Evolutionary conservation across 1,140 invertebrate genomes (phyloP), one percentile per base, ranked within the genome.

Genomic region (Macrobrachium rosenbergii): DNA sequence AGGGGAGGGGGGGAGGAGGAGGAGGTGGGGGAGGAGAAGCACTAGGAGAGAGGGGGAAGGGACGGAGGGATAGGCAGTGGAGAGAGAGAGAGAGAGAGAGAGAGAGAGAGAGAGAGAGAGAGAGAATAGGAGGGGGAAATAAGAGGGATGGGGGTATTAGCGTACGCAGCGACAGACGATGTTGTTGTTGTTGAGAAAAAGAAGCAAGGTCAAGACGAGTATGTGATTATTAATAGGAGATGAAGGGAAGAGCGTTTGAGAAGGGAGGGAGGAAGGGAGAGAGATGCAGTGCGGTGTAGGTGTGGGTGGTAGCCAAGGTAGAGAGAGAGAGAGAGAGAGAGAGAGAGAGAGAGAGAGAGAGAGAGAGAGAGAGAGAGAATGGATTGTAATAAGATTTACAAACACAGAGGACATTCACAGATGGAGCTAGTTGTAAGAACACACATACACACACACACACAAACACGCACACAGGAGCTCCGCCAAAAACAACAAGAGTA

Each of bases 371-470:
- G 60, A 19, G 60, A 64, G n/a, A n/a, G n/a, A n/a, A n/a, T n/a
- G n/a, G n/a, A n/a, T n/a, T n/a, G 45, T 28, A 69, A 16, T 67
- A 63, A 64, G 64, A 82, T 60, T 67, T 60, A 69, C 60, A 82
- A 37, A 69, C 28, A 69, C 19, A 82, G 62, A 69, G 43, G 67
- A 43, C 23, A 17, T 17, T 17, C 10, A 19, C 21, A 69, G 37
- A 82, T 7, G 10, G 2, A 64, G 28, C n/a, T 23, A 21, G 52
- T 28, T 43, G 16, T 37, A 63, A 17, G 45, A 17, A 69, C 63
- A 67, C 19, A 69, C 63, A 82, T 43, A 69, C 63, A 82, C 63
- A 82, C 63, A 82, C 23, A 82, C 63, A 82, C 63, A 82, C 63
- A 82, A 37, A 82, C 63, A 82, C 80, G 64, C 80, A 82, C 80